Conservation (phyloP, 2,888 invertebrate species). For the Azorinus chamasolen region DNA sequence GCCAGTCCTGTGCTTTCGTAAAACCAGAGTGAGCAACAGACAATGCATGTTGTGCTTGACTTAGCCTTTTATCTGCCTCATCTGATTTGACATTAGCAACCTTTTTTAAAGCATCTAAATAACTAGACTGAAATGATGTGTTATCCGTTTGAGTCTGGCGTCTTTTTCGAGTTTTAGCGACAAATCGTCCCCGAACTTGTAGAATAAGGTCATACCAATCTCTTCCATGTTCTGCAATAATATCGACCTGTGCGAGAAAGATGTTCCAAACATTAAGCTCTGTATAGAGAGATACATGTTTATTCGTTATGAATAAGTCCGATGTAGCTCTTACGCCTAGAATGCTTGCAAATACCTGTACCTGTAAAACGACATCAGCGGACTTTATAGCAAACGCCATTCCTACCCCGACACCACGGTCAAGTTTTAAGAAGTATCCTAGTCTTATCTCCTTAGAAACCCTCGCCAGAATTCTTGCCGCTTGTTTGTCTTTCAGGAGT, state of each 20-base stretch:
- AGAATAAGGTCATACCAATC: conserved; percentile 46
- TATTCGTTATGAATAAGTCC: conserved; percentile 39
- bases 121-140: conserved; percentile 52
- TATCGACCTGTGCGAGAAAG: conserved; percentile 39
- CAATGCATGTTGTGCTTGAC: conserved; percentile 41
- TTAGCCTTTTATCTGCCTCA: conserved; percentile 46
- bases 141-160: conserved; percentile 15
- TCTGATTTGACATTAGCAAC: conserved; percentile 30
- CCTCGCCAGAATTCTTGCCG: conserved; percentile 29
- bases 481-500: conserved; percentile 43
- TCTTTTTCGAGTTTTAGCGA: conserved; percentile 35
- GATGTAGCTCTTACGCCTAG: conserved; percentile 25
- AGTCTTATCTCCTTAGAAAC: conserved; percentile 1
- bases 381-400: conserved; percentile 18
- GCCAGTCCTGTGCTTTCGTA: conserved; percentile 51
- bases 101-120: conserved; percentile 46
- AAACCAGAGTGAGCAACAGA: conserved; percentile 37
- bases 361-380: conserved; percentile 16
- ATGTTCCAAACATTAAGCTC: conserved; percentile 58
- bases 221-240: conserved; percentile 32
- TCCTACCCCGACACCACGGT: conserved; percentile 24
- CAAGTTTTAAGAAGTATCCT: conserved; percentile 20
- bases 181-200: conserved; percentile 38
- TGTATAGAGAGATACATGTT: conserved; percentile 15
- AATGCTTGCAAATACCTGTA: conserved; percentile 14